A percentile compares a stretch with the other conserved stretches of the same genome.
phyloP scores from a whole-genome alignment of 2,888 invertebrate genomes.

The Cybosia mesomella region DNA sequence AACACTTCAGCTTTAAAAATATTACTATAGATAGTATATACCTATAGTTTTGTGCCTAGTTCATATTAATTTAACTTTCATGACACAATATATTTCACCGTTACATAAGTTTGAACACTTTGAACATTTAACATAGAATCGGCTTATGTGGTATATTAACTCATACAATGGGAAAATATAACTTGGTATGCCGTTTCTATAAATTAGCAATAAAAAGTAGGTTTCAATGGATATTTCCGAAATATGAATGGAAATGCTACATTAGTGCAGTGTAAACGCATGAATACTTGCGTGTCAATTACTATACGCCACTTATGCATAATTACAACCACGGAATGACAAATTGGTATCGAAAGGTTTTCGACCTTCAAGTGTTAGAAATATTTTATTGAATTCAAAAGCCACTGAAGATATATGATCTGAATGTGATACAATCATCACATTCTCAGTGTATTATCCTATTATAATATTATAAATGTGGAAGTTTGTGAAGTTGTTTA shows the following conservation, averaged over 20 bases:
- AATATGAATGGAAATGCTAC: constrained; percentile 40
- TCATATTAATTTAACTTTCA: neutral
- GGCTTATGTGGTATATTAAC: neutral
- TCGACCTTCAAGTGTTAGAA: constrained; percentile 60
- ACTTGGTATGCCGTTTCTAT: constrained; percentile 13
- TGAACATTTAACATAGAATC: neutral
- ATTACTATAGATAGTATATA: too few species aligned
- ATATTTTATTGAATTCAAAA: constrained; percentile 17
- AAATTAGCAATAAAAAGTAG: constrained; percentile 28
- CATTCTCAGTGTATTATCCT: neutral
- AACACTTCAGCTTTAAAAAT: too few species aligned
- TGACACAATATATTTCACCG: neutral
- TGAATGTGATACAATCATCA: neutral
- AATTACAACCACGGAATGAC: constrained; percentile 68
- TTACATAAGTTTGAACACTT: too few species aligned
- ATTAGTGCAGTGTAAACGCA: constrained; percentile 50
- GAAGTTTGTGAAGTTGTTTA: too few species aligned
- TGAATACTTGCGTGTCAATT: constrained; percentile 65
- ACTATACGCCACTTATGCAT: constrained; percentile 60
- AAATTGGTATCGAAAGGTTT: constrained; percentile 70
- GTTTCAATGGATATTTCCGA: constrained; percentile 35
- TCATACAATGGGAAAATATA: neutral
- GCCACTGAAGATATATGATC: neutral
- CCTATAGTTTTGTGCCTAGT: too few species aligned
- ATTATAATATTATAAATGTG: too few species aligned